Evolutionary conservation across 1,140 invertebrate species (phyloP), one percentile per base, ranked within the genome.

Genomic region (Lasaia peninsularis): DNA sequence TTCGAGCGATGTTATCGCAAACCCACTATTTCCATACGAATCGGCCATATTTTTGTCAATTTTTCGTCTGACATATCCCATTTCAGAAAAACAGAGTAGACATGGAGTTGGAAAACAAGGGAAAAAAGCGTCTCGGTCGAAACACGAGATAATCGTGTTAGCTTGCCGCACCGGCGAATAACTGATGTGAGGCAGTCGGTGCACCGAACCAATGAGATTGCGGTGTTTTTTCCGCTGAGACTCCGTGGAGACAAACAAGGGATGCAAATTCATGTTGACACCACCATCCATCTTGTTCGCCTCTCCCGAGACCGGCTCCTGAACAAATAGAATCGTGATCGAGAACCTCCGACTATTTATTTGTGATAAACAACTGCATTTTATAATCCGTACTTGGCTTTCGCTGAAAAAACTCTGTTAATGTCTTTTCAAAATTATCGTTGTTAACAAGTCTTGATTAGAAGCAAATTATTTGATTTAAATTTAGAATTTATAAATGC

Each of bases 241-340:
- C 73, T 69, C 72, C 69, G 65, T 57, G 68, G 77, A 85, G 84
- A 88, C 82, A 88, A 88, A 88, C 82, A 88, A 83, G 73, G 79
- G 80, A 88, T 88, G 85, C 85, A 88, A 86, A 88, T 88, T 86
- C 77, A 73, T 88, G 85, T 88, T 86, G 85, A 88, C 82, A 85
- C 82, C 73, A 69, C 85, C 77, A 88, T 88, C 85, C 78, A 82
- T 88, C 85, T 88, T 86, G 80, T 86, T 82, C 80, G 79, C 53
- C 72, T 80, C 82, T 82, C 82, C 60, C 53, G 80, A 86, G 80
- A 85, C 78, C 75, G 56, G 72, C 69, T 75, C 66, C 69, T 71
- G 77, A 80, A 78, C 78, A 85, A 86, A 87, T 84, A 86, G 79
- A 68, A 62, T 67, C 71, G 75, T 81, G 85, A 86, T 85, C 81